Percentiles rank a stretch among this genome's conserved stretches.
phyloP scores from a whole-genome alignment of 2,113 vertebrate genomes.

The Alligator mississippiensis region DNA sequence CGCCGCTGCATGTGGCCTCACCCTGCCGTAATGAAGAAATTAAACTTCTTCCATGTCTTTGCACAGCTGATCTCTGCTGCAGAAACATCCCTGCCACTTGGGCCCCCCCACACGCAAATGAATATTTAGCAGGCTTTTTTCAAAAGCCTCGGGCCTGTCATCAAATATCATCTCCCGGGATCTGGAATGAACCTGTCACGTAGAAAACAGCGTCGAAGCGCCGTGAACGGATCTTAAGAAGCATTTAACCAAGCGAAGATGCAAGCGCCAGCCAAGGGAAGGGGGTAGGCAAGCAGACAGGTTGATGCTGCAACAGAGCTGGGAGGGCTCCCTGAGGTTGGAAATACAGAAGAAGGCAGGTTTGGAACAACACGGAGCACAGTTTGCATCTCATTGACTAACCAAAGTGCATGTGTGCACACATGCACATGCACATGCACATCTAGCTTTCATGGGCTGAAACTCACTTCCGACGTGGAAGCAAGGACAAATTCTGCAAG shows the following conservation, averaged over 20 bases:
- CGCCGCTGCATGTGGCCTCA: neutral
- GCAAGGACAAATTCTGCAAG: neutral
- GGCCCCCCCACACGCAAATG: neutral
- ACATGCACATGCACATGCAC: too few species aligned
- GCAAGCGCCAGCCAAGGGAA: neutral
- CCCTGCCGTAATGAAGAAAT: neutral
- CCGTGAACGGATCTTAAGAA: neutral
- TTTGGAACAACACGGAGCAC: too few species aligned
- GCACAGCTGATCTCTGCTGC: neutral
- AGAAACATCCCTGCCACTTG: neutral
- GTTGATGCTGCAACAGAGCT: neutral
- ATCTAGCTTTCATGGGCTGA: too few species aligned
- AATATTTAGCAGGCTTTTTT: neutral
- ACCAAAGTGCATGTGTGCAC: too few species aligned
- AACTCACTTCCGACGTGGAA: fast-evolving
- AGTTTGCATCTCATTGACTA: too few species aligned
- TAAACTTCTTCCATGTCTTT: neutral
- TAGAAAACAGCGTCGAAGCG: neutral
- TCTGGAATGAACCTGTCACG: neutral
- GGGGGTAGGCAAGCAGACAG: neutral
- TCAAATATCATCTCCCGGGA: neutral
- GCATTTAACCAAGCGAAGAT: neutral
- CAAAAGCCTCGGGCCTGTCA: neutral
- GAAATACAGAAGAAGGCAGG: neutral
- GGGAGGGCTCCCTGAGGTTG: neutral